Conservation (phyloP, 1,140 invertebrate genomes). For the Littorina saxatilis region DNA sequence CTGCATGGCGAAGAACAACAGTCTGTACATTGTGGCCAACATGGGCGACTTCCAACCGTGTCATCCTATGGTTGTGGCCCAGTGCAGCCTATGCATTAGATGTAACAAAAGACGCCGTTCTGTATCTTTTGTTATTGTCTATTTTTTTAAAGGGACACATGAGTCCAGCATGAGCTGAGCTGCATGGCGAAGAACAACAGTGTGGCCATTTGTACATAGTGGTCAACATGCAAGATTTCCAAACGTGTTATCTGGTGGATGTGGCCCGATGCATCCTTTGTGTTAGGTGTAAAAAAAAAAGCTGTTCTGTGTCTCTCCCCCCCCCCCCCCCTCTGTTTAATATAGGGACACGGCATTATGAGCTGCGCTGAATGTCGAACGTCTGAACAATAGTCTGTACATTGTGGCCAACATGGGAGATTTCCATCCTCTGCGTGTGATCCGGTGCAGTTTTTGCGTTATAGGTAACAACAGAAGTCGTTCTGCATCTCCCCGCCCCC, state of each 20-base stretch:
- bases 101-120: constrained; percentile 67
- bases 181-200: constrained; percentile 84
- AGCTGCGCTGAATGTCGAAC: no score
- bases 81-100: constrained; percentile 75
- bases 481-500: no score
- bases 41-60: constrained; percentile 82
- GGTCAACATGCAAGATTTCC: no score
- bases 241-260: constrained; percentile 75
- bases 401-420: no score
- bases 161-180: constrained; percentile 71
- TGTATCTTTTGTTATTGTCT: no score
- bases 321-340: no score
- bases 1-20: constrained; percentile 78
- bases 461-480: no score
- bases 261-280: constrained; percentile 78
- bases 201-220: constrained; percentile 83
- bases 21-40: constrained; percentile 84
- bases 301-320: no score
- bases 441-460: no score
- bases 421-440: no score
- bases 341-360: no score
- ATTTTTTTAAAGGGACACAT: constrained; percentile 34
- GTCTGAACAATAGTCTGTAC: no score
- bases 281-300: constrained; percentile 65
- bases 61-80: constrained; percentile 69